phyloP scores from a whole-genome alignment of 2,888 invertebrate species.

The Tipula lateralis region DNA sequence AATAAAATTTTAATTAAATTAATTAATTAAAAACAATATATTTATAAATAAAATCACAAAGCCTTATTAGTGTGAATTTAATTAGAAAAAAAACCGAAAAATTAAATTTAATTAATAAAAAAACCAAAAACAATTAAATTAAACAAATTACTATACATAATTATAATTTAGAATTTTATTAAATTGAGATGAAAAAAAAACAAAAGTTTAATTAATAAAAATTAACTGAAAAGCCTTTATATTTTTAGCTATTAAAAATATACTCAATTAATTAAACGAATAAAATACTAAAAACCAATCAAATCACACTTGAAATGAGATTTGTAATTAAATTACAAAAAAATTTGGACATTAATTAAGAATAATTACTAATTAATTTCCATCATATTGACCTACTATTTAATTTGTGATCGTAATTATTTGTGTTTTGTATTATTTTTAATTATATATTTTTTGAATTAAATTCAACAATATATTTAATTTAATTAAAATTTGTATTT shows the following conservation, averaged over 20 bases:
- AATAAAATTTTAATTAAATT: not conserved
- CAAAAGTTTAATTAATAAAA: not conserved
- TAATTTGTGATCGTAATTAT: not conserved
- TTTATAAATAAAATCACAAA: conserved; percentile 26
- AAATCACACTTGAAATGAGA: not conserved
- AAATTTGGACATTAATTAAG: not conserved
- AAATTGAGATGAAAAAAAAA: not conserved
- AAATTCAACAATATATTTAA: not conserved
- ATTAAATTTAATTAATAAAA: not conserved
- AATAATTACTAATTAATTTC: not conserved
- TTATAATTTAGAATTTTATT: conserved; percentile 25
- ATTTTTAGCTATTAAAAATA: conserved; percentile 4
- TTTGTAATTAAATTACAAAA: conserved; percentile 13
- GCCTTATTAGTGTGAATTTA: conserved; percentile 29
- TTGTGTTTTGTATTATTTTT: not conserved
- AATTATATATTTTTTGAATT: not conserved
- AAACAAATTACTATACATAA: not conserved
- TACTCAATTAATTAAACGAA: not conserved
- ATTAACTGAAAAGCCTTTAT: not conserved
- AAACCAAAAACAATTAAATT: not conserved
- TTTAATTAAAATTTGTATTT: not conserved
- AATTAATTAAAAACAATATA: not conserved
- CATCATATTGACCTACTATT: too few relatives aligned
- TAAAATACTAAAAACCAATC: not conserved
- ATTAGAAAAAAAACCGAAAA: not conserved